Conservation (phyloP, 2,113 vertebrate species). For the Protobothrops mucrosquamatus region DNA sequence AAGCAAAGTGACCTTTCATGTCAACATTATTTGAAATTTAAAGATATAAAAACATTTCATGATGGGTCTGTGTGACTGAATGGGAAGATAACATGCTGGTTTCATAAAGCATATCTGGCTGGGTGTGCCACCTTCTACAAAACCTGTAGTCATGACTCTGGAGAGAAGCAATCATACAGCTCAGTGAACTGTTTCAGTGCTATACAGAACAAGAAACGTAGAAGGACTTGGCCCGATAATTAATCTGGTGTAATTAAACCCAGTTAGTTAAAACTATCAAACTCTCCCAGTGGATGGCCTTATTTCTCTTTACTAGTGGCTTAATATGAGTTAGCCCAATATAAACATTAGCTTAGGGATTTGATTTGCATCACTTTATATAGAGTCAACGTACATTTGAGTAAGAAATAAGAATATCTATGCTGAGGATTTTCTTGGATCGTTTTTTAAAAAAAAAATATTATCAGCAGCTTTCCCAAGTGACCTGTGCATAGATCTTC, state of each 20-base stretch:
- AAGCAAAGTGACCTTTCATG: background rate
- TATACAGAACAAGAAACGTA: background rate
- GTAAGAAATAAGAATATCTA: background rate
- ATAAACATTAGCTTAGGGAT: background rate
- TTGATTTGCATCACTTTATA: background rate
- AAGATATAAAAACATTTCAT: background rate
- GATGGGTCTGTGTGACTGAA: background rate
- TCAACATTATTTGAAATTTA: background rate
- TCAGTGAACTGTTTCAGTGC: background rate
- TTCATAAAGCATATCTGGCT: background rate
- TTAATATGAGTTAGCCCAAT: background rate
- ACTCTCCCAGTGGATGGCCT: background rate
- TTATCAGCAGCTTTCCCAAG: background rate
- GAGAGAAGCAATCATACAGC: constrained; percentile 1
- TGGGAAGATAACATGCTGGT: background rate
- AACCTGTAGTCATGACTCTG: background rate
- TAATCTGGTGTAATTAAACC: constrained; percentile 11
- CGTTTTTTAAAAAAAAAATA: background rate
- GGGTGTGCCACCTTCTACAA: background rate
- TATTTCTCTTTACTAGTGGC: background rate
- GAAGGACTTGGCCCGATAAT: constrained; percentile 1
- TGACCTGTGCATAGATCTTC: background rate
- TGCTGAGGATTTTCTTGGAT: background rate
- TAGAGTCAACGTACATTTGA: background rate
- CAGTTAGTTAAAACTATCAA: constrained; percentile 6